Conservation (phyloP, 2,888 invertebrate genomes). For the Strigamia maritima region DNA sequence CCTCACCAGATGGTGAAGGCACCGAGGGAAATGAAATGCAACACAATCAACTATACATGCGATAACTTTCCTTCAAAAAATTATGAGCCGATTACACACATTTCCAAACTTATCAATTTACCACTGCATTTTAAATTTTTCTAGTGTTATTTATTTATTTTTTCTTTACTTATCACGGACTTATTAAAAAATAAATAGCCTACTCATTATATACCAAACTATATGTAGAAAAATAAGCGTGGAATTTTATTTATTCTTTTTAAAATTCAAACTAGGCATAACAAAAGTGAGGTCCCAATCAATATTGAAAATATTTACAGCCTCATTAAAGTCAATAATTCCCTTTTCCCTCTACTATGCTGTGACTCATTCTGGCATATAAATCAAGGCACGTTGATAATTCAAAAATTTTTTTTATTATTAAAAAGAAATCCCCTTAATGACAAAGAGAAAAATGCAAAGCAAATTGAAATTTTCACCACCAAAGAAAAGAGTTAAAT, state of each 20-base stretch:
- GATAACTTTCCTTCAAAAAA: constrained; percentile 20
- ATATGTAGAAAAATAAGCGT: neutral
- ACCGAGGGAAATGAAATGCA: constrained; percentile 20
- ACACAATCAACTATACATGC: constrained; percentile 26
- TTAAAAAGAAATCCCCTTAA: constrained; percentile 6
- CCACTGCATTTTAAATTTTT: neutral
- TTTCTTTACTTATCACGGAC: neutral
- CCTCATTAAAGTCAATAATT: constrained; percentile 27
- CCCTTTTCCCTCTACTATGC: neutral
- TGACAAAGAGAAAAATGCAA: neutral
- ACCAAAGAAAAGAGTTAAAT: neutral
- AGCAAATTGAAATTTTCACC: constrained; percentile 3
- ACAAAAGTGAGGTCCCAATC: neutral
- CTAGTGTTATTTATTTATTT: no score
- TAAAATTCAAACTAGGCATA: neutral
- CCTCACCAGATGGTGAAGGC: constrained; percentile 18
- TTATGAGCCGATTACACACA: constrained; percentile 29
- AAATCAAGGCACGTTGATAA: constrained; percentile 24
- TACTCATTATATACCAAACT: neutral
- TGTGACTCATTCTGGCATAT: constrained; percentile 9
- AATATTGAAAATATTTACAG: constrained; percentile 24
- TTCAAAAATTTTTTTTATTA: constrained; percentile 8
- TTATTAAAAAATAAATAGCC: constrained; percentile 12
- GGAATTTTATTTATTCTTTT: neutral
- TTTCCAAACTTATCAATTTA: constrained; percentile 24